Base-by-base conservation (phyloP, 2,888 invertebrate species). In the Pachycephus smyrnensis region DNA sequence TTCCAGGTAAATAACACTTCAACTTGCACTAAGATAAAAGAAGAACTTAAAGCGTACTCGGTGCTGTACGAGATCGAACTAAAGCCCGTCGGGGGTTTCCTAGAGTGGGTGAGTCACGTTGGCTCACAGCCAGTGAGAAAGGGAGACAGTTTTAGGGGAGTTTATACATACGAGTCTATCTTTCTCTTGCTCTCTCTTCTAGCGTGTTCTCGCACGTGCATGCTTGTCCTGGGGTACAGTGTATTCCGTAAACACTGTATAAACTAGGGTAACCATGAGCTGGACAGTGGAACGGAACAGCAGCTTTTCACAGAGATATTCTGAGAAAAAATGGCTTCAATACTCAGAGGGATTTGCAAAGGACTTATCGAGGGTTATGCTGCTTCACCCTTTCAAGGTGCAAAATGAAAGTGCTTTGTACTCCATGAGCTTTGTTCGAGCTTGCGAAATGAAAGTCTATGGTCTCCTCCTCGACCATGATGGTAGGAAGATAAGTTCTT, bases 81-180 rank as follows among this genome's bases (percentile, higher is more conserved):
- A 85, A 87, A 83, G 82, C 83, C 82, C 84, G 55, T 55, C 79
- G 85, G 88, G 89, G 86, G 86, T 89, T 90, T 89, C 87, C 88
- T 87, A 84, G 86, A 88, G 88, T 85, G 86, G 90, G 88, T 90
- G 90, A 90, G 89, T 89, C 89, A 89, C 84, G 86, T 88, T 90
- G 90, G 90, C 90, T 86, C 82, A 77, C 75, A 84, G 88, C 90
- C 90, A 90, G 78, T 82, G 12, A 31, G 71, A 33, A 71, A 71
- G 71, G 71, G 71, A 33, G 71, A 32, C 33, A 33, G 71, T 33
- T 31, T 31, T 31, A 71, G 71, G 71, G 71, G 31, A 33, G 31
- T 33, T 32, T 31, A 31, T 71, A 71, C 71, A 32, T 71, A 31
- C 31, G 12, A 32, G 6, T 71, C 71, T 71, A 12, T 33, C 31